phyloP scores from a whole-genome alignment of 2,797 vertebrate genomes.

The Rhincodon typus region DNA sequence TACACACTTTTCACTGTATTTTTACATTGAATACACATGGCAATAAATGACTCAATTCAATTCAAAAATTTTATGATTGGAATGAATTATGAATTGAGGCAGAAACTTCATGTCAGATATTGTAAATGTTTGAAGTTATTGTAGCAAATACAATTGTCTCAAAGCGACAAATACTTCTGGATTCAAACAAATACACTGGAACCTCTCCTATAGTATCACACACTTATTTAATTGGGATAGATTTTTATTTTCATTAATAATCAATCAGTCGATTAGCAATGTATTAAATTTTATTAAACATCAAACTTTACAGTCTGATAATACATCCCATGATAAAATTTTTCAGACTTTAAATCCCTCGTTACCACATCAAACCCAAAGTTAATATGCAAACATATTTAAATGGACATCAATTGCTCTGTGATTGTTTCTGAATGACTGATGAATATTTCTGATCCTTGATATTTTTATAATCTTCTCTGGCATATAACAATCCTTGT shows the following conservation, averaged over 20 bases:
- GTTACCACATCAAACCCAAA: background rate
- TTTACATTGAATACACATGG: too few relatives aligned
- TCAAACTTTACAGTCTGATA: background rate
- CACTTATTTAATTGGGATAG: background rate
- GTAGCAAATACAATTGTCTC: background rate
- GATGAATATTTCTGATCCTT: background rate
- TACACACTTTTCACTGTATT: too few relatives aligned
- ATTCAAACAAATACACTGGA: background rate
- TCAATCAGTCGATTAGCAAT: background rate
- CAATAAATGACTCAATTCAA: too few relatives aligned
- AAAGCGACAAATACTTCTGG: background rate
- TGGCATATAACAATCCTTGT: background rate
- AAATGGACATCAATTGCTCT: background rate
- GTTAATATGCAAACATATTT: conserved; percentile 3
- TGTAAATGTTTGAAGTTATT: background rate
- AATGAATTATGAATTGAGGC: background rate
- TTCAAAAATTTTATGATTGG: too few relatives aligned
- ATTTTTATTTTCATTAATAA: background rate
- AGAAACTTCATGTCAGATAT: background rate
- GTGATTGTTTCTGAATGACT: background rate
- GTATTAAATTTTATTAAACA: background rate
- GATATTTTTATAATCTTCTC: background rate
- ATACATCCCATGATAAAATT: background rate
- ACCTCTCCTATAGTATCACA: background rate
- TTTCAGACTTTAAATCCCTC: background rate